Evolutionary conservation across 2,888 invertebrate genomes (phyloP).

Genomic region (Helicoverpa assulta): DNA sequence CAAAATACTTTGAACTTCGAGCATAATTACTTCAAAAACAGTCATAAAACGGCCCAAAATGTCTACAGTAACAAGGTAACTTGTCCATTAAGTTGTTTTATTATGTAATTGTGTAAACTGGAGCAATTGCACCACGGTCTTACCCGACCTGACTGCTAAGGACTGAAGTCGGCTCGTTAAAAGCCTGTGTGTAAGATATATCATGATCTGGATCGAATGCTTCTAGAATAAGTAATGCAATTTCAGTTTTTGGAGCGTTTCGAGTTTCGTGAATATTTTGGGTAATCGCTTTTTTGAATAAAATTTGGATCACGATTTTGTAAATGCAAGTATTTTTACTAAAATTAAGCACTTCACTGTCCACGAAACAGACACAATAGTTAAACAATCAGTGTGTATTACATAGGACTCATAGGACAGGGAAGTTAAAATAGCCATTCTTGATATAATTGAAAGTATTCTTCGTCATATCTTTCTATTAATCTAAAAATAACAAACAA

Average conservation of each 20-base stretch:
- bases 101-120: slow-evolving; percentile 78
- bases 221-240: slow-evolving; percentile 39
- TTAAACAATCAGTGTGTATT: too few species aligned
- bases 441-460: background rate
- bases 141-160: slow-evolving; percentile 54
- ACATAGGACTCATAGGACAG: too few species aligned
- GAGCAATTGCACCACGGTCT: slow-evolving; percentile 74
- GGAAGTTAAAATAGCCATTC: background rate
- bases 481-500: background rate
- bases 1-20: background rate
- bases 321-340: background rate
- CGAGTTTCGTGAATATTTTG: background rate
- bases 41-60: slow-evolving; percentile 33
- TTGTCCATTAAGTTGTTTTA: slow-evolving; percentile 77
- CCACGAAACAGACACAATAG: too few species aligned
- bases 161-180: slow-evolving; percentile 20
- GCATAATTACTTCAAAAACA: slow-evolving; percentile 16
- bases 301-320: background rate
- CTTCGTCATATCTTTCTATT: slow-evolving; percentile 22
- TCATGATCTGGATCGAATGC: slow-evolving; percentile 36
- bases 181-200: slow-evolving; percentile 29
- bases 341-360: too few species aligned
- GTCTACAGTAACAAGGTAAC: slow-evolving; percentile 64
- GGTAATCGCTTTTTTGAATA: background rate
- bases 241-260: slow-evolving; percentile 39